phyloP scores from a whole-genome alignment of 2,797 vertebrate genomes.

The Spea hammondii region DNA sequence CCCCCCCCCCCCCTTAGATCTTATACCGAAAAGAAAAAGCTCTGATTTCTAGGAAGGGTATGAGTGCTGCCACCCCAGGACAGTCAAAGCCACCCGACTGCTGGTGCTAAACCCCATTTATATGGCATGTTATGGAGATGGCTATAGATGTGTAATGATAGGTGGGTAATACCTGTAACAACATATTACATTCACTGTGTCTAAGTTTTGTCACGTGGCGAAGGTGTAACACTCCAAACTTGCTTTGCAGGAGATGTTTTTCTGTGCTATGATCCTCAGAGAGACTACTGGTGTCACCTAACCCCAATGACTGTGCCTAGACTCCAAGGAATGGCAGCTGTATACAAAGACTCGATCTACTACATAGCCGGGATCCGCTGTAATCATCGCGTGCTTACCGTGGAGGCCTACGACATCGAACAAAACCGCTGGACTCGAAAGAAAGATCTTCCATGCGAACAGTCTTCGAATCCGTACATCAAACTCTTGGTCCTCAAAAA shows the following conservation, averaged over 20 bases:
- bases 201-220: too few relatives aligned
- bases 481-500: constrained; percentile 91
- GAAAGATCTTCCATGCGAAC: constrained; percentile 92
- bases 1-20: not conserved
- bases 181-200: too few relatives aligned
- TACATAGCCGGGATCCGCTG: constrained; percentile 94
- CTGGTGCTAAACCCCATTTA: too few relatives aligned
- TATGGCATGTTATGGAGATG: too few relatives aligned
- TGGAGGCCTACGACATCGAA: constrained; percentile 95
- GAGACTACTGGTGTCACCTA: constrained; percentile 96
- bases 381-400: constrained; percentile 94
- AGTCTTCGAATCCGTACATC: constrained; percentile 95
- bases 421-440: constrained; percentile 88
- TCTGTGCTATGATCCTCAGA: constrained; percentile 94
- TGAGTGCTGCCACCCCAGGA: too few relatives aligned
- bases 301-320: constrained; percentile 91
- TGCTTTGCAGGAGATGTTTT: constrained; percentile 86
- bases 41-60: too few relatives aligned
- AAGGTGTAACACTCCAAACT: not conserved
- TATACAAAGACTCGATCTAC: constrained; percentile 91
- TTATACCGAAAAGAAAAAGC: too few relatives aligned
- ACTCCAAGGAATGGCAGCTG: constrained; percentile 89
- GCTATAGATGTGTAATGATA: too few relatives aligned
- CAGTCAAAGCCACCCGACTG: too few relatives aligned
- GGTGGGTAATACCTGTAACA: too few relatives aligned